Conservation (phyloP, 1,140 invertebrate species). For the Drosophila nebulosa region DNA sequence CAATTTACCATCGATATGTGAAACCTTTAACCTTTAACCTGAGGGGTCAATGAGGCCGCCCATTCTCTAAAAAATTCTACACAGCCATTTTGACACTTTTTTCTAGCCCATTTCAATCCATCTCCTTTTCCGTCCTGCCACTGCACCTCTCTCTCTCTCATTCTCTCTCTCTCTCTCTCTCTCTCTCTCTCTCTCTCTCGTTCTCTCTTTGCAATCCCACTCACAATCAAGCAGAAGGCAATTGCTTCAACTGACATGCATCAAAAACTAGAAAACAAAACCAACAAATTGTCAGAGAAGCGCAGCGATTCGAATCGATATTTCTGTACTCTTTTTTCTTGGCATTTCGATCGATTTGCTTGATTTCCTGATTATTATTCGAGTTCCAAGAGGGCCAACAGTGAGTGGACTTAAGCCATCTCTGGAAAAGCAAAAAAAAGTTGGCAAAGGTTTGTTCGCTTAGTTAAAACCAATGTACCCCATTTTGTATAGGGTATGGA, state of each 20-base stretch:
- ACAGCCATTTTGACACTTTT: neutral
- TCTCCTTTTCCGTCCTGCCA: neutral
- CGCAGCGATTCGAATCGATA: neutral
- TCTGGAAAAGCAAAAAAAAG: too few relatives aligned
- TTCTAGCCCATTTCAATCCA: neutral
- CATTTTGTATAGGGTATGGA: neutral
- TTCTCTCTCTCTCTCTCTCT: neutral
- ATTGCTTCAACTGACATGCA: neutral
- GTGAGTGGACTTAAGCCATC: too few relatives aligned
- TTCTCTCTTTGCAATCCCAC: neutral
- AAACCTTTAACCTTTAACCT: neutral
- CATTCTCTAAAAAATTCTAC: neutral
- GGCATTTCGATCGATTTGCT: neutral
- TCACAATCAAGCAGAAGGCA: neutral
- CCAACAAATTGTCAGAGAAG: neutral
- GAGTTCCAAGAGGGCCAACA: too few relatives aligned
- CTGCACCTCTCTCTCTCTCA: neutral
- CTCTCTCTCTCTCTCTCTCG: neutral
- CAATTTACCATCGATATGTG: neutral
- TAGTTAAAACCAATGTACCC: too few relatives aligned
- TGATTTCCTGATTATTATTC: too few relatives aligned
- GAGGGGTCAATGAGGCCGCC: neutral
- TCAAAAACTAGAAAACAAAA: slow-evolving; percentile 1
- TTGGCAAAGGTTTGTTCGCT: too few relatives aligned
- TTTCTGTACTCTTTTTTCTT: neutral